Conservation (phyloP, 64 coral and sea anemone species). For the Montipora capricornis region DNA sequence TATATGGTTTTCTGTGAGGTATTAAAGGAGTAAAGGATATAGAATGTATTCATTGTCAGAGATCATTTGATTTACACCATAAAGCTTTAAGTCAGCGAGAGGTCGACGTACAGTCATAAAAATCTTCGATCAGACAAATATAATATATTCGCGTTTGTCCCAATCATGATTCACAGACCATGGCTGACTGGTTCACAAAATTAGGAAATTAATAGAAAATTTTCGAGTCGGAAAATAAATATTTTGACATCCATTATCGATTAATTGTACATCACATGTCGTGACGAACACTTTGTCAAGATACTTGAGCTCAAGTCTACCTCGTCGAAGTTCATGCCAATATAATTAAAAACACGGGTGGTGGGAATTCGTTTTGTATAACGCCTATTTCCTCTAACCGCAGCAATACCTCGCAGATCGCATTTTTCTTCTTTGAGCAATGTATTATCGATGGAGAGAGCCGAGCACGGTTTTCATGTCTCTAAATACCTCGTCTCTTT, state of each 20-base stretch:
- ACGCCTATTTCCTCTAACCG: background rate
- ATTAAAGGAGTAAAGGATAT: background rate
- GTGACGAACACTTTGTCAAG: constrained; percentile 28
- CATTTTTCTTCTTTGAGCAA: background rate
- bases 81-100: background rate
- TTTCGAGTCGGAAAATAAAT: no score
- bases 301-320: background rate
- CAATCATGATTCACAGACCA: no score
- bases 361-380: background rate
- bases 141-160: no score
- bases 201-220: no score
- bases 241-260: no score
- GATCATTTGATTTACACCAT: background rate
- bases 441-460: background rate
- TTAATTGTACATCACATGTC: background rate
- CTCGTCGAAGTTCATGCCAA: background rate
- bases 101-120: no score
- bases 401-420: background rate
- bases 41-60: background rate
- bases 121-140: no score
- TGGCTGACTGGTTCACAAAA: no score
- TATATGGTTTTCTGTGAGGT: background rate
- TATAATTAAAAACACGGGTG: background rate
- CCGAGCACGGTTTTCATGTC: background rate
- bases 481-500: background rate